These are phyloP conservation scores for Hirundichthys speculiger DNA, from an alignment of 2,113 vertebrate species.

Conservation along the genomic window DNA sequence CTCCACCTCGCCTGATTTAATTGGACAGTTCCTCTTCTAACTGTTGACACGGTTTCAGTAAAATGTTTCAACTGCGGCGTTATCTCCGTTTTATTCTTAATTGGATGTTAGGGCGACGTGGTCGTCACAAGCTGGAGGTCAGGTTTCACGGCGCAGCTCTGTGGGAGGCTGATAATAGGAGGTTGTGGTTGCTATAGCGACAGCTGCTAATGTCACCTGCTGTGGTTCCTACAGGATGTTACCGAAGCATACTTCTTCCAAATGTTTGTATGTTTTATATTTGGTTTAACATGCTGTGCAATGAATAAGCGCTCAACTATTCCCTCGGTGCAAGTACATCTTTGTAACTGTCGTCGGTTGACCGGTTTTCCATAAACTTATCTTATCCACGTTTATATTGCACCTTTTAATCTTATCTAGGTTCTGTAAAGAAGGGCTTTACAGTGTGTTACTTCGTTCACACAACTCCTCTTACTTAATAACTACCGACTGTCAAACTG, in stretches of 20 bases:
- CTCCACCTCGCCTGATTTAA: constrained; percentile 57
- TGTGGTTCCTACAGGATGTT: constrained; percentile 2
- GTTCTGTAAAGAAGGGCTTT: no score
- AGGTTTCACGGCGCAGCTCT: constrained; percentile 31
- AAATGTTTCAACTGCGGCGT: constrained; percentile 56
- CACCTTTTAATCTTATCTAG: no score
- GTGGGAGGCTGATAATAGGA: constrained; percentile 29
- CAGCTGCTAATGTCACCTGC: constrained; percentile 18
- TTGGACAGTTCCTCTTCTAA: constrained; percentile 63
- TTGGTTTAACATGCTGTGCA: constrained; percentile 2
- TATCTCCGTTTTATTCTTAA: constrained; percentile 60
- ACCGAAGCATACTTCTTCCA: not conserved
- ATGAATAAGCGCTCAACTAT: not conserved
- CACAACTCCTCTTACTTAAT: no score
- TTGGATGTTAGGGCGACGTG: constrained; percentile 50
- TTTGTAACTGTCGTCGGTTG: no score
- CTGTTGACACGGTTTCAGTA: constrained; percentile 51
- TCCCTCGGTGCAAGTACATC: no score
- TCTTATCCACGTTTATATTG: no score
- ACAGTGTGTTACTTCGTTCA: no score
- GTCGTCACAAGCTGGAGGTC: constrained; percentile 22
- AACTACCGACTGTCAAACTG: no score
- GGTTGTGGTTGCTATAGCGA: constrained; percentile 30
- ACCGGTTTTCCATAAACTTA: no score
- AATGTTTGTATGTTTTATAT: not conserved